Evolutionary conservation across 2,797 vertebrate genomes (phyloP).

Genomic region (Poeciliopsis paucimaculata): DNA sequence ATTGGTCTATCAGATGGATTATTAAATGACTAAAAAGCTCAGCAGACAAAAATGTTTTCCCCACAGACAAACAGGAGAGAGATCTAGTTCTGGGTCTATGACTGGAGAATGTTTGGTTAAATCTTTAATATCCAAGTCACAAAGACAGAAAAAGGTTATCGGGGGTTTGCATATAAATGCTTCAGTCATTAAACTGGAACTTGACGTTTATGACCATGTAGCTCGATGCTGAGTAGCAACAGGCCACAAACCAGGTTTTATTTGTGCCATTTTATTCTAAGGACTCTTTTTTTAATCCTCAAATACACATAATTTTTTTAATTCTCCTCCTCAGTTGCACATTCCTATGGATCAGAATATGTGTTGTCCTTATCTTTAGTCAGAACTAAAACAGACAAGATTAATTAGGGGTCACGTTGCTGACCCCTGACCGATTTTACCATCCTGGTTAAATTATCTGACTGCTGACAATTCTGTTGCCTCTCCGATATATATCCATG

Average conservation of each 20-base stretch:
- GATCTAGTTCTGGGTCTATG: background rate
- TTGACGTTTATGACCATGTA: background rate
- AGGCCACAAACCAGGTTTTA: background rate
- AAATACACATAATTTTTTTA: background rate
- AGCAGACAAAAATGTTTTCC: background rate
- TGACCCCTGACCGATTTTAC: constrained; percentile 12
- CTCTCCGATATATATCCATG: background rate
- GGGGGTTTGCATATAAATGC: background rate
- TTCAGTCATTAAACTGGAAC: background rate
- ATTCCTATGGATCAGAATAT: background rate
- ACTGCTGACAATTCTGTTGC: constrained; percentile 7
- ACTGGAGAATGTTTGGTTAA: background rate
- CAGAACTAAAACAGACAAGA: constrained; percentile 7
- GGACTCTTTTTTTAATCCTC: background rate
- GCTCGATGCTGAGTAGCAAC: background rate
- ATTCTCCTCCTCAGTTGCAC: too few species aligned
- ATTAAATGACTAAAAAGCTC: background rate
- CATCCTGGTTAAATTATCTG: background rate
- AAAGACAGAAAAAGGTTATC: too few species aligned
- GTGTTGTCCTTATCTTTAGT: background rate
- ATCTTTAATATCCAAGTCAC: background rate
- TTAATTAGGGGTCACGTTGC: background rate
- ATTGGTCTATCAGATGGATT: background rate
- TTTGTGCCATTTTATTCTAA: too few species aligned
- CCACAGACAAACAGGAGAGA: background rate